Base-by-base conservation (phyloP, 2,113 vertebrate species). In the Campylomormyrus numenius region DNA sequence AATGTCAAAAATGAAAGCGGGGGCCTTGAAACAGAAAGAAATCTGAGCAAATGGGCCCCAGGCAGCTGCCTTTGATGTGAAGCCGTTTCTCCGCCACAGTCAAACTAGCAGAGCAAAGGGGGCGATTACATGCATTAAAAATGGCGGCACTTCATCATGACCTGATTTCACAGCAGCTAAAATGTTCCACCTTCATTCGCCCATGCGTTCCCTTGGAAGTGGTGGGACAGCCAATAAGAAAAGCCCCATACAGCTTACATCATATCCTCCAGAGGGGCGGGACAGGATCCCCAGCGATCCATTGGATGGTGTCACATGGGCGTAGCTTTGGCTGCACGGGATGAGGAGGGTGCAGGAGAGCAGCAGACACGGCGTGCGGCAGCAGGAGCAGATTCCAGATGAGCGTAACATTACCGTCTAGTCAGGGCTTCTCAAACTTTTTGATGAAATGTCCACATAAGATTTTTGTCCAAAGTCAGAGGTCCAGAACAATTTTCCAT, bases 1-100 rank as follows among this genome's bases (percentile, higher is more conserved):
- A 94, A 96, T 94, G 94, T 95, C 94, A 93, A 92, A 92, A 94
- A 93, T 93, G 93, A 95, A 95, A 88, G 92, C 93, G 91, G 94
- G 91, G 92, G 92, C 93, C 48, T 90, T 83, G 89, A 93, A 94
- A 94, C 93, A 93, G 93, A 94, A 93, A 93, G 93, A 90, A 95
- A 95, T 93, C 93, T 92, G 94, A 95, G 94, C 92, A 94, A 94
- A 94, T 95, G 88, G 90, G 93, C 95, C 92, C 90, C 94, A 91
- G 94, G 94, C 93, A 90, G n/a, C 85, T 0, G 66, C 58, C 91
- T 95, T 95, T 95, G 95, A 95, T 95, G 93, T 94, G 89, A 52
- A 91, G 90, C 93, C 92, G 89, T 89, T 93, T 94, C 58, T 87
- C 90, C 46, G 74, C 90, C 90, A 92, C 90, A 89, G 90, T 91